Evolutionary conservation across 1,140 invertebrate genomes (phyloP).

Genomic region (Homalodisca vitripennis): DNA sequence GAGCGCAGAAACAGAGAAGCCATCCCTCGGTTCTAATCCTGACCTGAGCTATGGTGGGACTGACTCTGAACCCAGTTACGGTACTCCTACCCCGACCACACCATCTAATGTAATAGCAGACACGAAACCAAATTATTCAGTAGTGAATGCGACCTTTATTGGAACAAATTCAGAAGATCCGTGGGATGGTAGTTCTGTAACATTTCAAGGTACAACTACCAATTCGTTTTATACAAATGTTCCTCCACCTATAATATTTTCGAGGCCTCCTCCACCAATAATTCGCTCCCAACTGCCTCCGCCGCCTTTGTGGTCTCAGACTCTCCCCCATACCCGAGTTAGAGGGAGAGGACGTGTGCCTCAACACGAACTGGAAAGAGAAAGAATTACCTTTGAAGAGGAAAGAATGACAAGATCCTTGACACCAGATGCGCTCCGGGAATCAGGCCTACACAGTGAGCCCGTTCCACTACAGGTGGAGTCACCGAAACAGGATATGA

Average conservation of each 20-base stretch:
- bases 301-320: slow-evolving; percentile 51
- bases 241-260: slow-evolving; percentile 32
- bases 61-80: slow-evolving; percentile 9
- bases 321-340: slow-evolving; percentile 49
- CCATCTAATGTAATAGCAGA: slow-evolving; percentile 8
- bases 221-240: not conserved
- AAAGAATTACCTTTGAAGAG: slow-evolving; percentile 28
- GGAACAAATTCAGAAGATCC: slow-evolving; percentile 48
- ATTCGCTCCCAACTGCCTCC: slow-evolving; percentile 37
- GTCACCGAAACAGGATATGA: not conserved
- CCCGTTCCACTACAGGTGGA: not conserved
- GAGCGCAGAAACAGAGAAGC: slow-evolving; percentile 15
- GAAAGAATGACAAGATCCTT: slow-evolving; percentile 48
- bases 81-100: not conserved
- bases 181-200: slow-evolving; percentile 54
- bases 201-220: slow-evolving; percentile 47
- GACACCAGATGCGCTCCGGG: slow-evolving; percentile 49
- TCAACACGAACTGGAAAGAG: slow-evolving; percentile 48
- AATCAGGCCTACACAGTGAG: not conserved
- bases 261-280: slow-evolving; percentile 31
- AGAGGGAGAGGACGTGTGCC: slow-evolving; percentile 54
- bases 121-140: slow-evolving; percentile 26
- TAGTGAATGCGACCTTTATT: slow-evolving; percentile 34
- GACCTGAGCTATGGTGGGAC: slow-evolving; percentile 16
- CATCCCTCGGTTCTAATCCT: slow-evolving; percentile 28